These are phyloP conservation scores for Peromyscus eremicus DNA, from an alignment of 2,797 vertebrate genomes.

Conservation along the genomic window DNA sequence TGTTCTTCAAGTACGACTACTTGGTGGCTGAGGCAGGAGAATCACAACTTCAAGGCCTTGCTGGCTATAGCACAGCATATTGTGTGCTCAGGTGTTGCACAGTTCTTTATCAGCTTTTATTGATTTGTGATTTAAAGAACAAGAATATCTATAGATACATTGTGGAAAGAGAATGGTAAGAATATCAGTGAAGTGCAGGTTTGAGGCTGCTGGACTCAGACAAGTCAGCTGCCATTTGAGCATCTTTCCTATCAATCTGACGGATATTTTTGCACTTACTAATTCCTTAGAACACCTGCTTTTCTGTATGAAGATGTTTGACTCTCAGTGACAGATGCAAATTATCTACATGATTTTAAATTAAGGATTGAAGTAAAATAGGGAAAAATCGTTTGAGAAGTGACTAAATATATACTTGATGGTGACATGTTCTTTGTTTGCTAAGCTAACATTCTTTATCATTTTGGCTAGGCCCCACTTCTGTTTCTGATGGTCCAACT, in stretches of 20 bases:
- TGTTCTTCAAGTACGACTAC: not conserved
- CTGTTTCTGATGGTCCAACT: not conserved
- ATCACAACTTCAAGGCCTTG: not conserved
- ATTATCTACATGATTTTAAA: constrained; percentile 84
- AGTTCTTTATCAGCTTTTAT: constrained; percentile 49
- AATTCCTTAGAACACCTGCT: constrained; percentile 85
- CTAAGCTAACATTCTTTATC: not conserved
- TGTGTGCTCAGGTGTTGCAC: constrained; percentile 58
- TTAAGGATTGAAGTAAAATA: constrained; percentile 79
- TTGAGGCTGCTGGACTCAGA: constrained; percentile 70
- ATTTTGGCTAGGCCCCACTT: not conserved
- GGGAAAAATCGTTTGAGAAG: constrained; percentile 67
- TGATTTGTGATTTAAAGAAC: constrained; percentile 8
- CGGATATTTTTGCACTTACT: constrained; percentile 81
- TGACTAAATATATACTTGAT: constrained; percentile 58
- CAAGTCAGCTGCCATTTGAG: constrained; percentile 78
- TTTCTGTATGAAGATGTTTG: constrained; percentile 87
- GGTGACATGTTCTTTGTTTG: constrained; percentile 4
- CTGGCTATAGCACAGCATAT: not conserved
- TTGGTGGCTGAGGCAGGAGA: not conserved
- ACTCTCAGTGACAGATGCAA: constrained; percentile 84
- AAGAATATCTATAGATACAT: not conserved
- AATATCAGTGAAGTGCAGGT: constrained; percentile 63
- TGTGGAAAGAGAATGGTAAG: constrained; percentile 61
- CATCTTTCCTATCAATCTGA: constrained; percentile 77